phyloP scores from a whole-genome alignment of 2,797 vertebrate genomes.

The Enteromius paludinosus region DNA sequence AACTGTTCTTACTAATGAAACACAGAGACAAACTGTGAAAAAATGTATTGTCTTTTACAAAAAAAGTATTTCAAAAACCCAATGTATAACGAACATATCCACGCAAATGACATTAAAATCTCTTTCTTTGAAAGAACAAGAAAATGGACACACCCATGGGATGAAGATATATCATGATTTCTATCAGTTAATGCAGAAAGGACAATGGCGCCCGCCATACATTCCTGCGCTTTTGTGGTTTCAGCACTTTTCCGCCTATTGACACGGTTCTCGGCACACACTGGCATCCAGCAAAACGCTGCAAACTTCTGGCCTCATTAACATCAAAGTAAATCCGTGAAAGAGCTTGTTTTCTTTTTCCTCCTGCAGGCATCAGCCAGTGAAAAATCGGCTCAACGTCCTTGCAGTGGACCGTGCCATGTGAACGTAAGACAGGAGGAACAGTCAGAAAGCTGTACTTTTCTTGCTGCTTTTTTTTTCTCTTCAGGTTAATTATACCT shows the following conservation, averaged over 20 bases:
- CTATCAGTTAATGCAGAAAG: not conserved
- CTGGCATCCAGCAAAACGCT: conserved; percentile 62
- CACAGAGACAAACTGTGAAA: conserved; percentile 14
- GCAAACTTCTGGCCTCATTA: conserved; percentile 63
- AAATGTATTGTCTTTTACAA: conserved; percentile 32
- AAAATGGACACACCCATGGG: conserved; percentile 58
- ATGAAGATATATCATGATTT: conserved; percentile 43
- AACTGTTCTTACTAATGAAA: not conserved
- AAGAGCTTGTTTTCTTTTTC: conserved; percentile 78
- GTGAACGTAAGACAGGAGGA: conserved; percentile 67
- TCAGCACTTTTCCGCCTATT: conserved; percentile 69
- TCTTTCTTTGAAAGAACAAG: conserved; percentile 66
- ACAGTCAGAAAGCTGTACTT: conserved; percentile 49
- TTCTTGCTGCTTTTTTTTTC: conserved; percentile 51
- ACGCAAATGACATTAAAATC: conserved; percentile 26
- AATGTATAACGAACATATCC: not conserved
- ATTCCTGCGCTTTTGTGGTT: conserved; percentile 57
- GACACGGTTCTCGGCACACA: conserved; percentile 55
- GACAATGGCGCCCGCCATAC: conserved; percentile 28
- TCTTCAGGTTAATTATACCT: conserved; percentile 76
- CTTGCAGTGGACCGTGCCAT: conserved; percentile 60
- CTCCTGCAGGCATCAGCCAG: conserved; percentile 45
- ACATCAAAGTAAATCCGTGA: conserved; percentile 77
- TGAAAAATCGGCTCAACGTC: conserved; percentile 53
- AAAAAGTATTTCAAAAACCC: conserved; percentile 14